A percentile compares a stretch with the other conserved stretches of the same genome.
phyloP scores from a whole-genome alignment of 1,140 invertebrate genomes.

The Bilobella aurantiaca region DNA sequence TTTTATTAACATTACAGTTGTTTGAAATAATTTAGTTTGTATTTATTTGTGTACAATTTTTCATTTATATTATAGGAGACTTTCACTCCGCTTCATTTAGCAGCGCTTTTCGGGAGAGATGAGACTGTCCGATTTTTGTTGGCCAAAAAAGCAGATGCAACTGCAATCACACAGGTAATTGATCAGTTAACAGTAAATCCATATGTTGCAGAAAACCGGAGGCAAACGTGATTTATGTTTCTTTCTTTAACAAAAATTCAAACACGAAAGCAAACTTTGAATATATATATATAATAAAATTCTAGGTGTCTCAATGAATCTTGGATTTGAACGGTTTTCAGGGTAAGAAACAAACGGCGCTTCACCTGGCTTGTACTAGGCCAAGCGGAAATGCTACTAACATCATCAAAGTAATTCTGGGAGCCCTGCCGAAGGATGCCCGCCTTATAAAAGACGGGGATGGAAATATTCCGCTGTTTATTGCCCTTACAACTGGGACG shows the following conservation, averaged over 20 bases:
- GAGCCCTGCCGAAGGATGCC: slow-evolving; percentile 75
- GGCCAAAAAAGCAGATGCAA: slow-evolving; percentile 79
- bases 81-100: slow-evolving; percentile 64
- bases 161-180: slow-evolving; percentile 83
- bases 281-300: too few species aligned
- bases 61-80: slow-evolving; percentile 18
- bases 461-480: slow-evolving; percentile 83
- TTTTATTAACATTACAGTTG: too few species aligned
- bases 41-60: neutral
- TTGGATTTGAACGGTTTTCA: slow-evolving; percentile 32
- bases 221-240: too few species aligned
- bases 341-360: slow-evolving; percentile 65
- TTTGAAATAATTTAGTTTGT: neutral
- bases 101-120: slow-evolving; percentile 84
- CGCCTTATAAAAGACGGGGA: slow-evolving; percentile 75
- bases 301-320: neutral
- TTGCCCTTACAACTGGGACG: slow-evolving; percentile 85
- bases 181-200: too few species aligned
- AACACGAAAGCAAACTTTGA: too few species aligned
- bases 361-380: slow-evolving; percentile 80
- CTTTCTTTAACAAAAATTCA: too few species aligned
- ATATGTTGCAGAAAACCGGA: too few species aligned
- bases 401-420: slow-evolving; percentile 69
- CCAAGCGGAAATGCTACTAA: slow-evolving; percentile 80
- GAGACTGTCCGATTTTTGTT: slow-evolving; percentile 86